A percentile compares a stretch with the other conserved stretches of the same genome.
phyloP scores from a whole-genome alignment of 30 jellyfish, hydroid and myxozoan species.

The Morbakka virulenta region DNA sequence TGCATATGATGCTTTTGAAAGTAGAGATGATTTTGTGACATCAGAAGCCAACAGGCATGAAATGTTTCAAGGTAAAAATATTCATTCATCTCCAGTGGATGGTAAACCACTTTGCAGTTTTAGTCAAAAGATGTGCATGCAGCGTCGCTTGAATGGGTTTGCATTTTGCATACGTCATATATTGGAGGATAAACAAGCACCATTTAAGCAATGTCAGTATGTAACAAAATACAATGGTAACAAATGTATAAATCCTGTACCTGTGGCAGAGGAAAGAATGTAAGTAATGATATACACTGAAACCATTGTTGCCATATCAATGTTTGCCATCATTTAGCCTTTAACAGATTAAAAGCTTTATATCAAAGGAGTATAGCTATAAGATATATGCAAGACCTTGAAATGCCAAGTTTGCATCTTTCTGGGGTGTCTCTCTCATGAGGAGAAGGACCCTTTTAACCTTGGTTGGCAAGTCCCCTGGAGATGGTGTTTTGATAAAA shows the following conservation, averaged over 20 bases:
- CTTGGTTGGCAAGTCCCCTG: too few relatives aligned
- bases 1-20: too few relatives aligned
- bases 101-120: slow-evolving; percentile 92
- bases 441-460: too few relatives aligned
- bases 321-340: not conserved
- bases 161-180: slow-evolving; percentile 97
- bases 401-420: too few relatives aligned
- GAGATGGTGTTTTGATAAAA: too few relatives aligned
- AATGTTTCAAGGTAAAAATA: slow-evolving; percentile 94
- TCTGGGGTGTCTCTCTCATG: too few relatives aligned
- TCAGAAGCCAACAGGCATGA: too few relatives aligned
- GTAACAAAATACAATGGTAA: slow-evolving; percentile 75
- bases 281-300: slow-evolving; percentile 42
- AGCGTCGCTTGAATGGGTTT: slow-evolving; percentile 86
- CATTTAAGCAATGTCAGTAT: slow-evolving; percentile 91
- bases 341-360: too few relatives aligned
- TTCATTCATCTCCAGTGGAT: slow-evolving; percentile 92
- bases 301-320: not conserved
- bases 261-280: slow-evolving; percentile 79
- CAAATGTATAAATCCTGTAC: slow-evolving; percentile 93
- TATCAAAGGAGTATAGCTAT: not conserved
- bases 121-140: slow-evolving; percentile 93
- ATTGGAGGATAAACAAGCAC: slow-evolving; percentile 88
- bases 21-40: too few relatives aligned
- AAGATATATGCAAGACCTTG: too few relatives aligned